A percentile compares a stretch with the other conserved stretches of the same genome.
phyloP scores from a whole-genome alignment of 92 coral and sea anemone genomes.

The Parazoanthus darwini region DNA sequence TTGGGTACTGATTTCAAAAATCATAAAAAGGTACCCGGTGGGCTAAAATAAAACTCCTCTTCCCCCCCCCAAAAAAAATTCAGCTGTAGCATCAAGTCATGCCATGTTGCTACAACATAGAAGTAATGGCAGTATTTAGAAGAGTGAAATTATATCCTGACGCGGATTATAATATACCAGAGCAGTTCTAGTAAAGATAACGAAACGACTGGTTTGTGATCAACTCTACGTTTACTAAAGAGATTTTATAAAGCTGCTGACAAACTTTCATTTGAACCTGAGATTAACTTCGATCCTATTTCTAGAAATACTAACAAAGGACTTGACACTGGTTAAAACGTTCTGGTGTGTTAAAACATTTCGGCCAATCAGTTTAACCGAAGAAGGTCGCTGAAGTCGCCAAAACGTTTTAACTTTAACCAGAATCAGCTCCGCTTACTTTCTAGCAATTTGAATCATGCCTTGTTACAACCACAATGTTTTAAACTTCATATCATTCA shows the following conservation, averaged over 20 bases:
- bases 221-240: background rate
- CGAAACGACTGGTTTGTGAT: too few species aligned
- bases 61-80: background rate
- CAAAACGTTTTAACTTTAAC: background rate
- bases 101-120: background rate
- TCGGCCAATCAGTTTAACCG: too few species aligned
- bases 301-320: background rate
- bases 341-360: background rate
- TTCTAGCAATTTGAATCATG: background rate
- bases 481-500: background rate
- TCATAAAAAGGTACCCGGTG: background rate
- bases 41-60: too few species aligned
- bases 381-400: too few species aligned
- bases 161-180: too few species aligned
- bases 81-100: background rate
- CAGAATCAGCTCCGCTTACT: background rate
- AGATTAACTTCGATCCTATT: background rate
- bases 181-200: too few species aligned
- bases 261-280: background rate
- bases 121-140: background rate
- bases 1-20: background rate
- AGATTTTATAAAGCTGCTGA: background rate
- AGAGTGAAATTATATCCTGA: background rate
- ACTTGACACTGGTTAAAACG: background rate
- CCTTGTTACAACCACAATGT: too few species aligned